Percentiles rank a stretch among this genome's conserved stretches.
Conservation (phyloP, 2,888 invertebrate genomes). For the Eupithecia tripunctaria region DNA sequence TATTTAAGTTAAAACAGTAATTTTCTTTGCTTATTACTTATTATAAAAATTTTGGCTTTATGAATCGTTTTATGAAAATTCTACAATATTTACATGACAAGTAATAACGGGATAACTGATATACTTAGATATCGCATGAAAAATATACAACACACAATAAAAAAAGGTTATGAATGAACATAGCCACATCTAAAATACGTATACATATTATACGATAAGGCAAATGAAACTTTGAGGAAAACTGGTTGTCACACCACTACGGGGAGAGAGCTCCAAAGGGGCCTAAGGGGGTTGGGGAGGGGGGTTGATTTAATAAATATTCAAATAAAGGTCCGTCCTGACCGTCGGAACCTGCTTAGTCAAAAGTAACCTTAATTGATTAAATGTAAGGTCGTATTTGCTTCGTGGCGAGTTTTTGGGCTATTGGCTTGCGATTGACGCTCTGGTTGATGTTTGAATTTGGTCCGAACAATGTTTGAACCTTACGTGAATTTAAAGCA, state of each 20-base stretch:
- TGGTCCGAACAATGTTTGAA: slow-evolving; percentile 8
- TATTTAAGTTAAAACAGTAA: too few relatives aligned
- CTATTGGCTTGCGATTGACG: slow-evolving; percentile 30
- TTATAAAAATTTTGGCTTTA: background rate
- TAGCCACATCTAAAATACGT: slow-evolving; percentile 18
- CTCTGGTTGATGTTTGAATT: slow-evolving; percentile 23
- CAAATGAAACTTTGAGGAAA: slow-evolving; percentile 61
- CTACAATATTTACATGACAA: too few relatives aligned
- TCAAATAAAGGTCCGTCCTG: slow-evolving; percentile 67
- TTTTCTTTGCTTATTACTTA: background rate
- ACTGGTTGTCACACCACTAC: slow-evolving; percentile 64
- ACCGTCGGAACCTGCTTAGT: slow-evolving; percentile 40
- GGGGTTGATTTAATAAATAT: slow-evolving; percentile 76
- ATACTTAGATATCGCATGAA: background rate
- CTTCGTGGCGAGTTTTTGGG: slow-evolving; percentile 30
- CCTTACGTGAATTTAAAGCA: background rate
- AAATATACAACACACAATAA: slow-evolving; percentile 5
- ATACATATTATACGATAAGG: slow-evolving; percentile 49
- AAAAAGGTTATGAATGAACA: slow-evolving; percentile 15
- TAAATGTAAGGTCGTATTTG: slow-evolving; percentile 34
- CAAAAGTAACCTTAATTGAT: slow-evolving; percentile 37
- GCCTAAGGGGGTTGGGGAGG: slow-evolving; percentile 39
- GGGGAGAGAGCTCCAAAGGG: slow-evolving; percentile 47
- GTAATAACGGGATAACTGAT: background rate
- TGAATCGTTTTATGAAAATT: too few relatives aligned